A percentile compares a stretch with the other conserved stretches of the same genome.
Evolutionary conservation across 2,113 vertebrate genomes (phyloP).

Genomic region (Oryctolagus cuniculus): mOryCun1.1 NC_091432.1:115738501-115739000

Average conservation of each 20-base stretch:
- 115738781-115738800: neutral
- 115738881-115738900: neutral
- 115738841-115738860: neutral
- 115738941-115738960: neutral
- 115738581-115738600: neutral
- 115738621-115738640: neutral
- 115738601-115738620: neutral
- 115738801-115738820: neutral
- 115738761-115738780: neutral
- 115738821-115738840: neutral
- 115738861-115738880: neutral
- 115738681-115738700: neutral
- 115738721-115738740: too few relatives aligned
- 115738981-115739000: neutral
- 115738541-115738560: neutral
- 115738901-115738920: neutral
- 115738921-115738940: neutral
- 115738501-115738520: neutral
- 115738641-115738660: neutral
- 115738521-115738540: neutral
- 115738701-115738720: neutral
- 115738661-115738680: neutral
- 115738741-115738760: neutral
- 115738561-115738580: constrained; percentile 2
- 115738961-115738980: neutral